Evolutionary conservation across 1,140 invertebrate genomes (phyloP).

Genomic region (Delia radicum): DNA sequence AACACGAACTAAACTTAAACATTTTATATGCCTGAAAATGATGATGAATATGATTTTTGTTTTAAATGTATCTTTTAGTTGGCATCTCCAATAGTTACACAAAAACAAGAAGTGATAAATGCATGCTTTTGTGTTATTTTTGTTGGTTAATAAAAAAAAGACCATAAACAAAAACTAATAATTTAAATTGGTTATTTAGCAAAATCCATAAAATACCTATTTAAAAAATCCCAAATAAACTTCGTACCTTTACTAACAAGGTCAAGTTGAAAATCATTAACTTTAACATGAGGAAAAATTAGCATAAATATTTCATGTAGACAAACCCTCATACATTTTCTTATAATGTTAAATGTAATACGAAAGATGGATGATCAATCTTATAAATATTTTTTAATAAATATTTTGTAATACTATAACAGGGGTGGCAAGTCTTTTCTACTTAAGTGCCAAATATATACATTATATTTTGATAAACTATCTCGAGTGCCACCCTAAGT

Average conservation of each 20-base stretch:
- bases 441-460: too few relatives aligned
- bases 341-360: not conserved
- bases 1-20: not conserved
- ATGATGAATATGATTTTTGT: not conserved
- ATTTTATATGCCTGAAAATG: not conserved
- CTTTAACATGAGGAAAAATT: not conserved
- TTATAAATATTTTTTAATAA: not conserved
- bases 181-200: too few relatives aligned
- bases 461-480: too few relatives aligned
- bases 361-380: not conserved
- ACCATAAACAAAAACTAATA: too few relatives aligned
- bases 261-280: not conserved
- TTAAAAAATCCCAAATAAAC: not conserved
- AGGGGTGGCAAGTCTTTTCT: too few relatives aligned
- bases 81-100: too few relatives aligned
- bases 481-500: too few relatives aligned
- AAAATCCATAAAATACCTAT: too few relatives aligned
- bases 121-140: not conserved
- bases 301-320: not conserved
- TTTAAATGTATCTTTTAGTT: too few relatives aligned
- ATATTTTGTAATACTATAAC: too few relatives aligned
- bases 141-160: not conserved
- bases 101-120: not conserved
- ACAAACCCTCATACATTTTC: not conserved
- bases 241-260: not conserved